phyloP scores from a whole-genome alignment of 2,797 vertebrate species.

The Poecilia picta region DNA sequence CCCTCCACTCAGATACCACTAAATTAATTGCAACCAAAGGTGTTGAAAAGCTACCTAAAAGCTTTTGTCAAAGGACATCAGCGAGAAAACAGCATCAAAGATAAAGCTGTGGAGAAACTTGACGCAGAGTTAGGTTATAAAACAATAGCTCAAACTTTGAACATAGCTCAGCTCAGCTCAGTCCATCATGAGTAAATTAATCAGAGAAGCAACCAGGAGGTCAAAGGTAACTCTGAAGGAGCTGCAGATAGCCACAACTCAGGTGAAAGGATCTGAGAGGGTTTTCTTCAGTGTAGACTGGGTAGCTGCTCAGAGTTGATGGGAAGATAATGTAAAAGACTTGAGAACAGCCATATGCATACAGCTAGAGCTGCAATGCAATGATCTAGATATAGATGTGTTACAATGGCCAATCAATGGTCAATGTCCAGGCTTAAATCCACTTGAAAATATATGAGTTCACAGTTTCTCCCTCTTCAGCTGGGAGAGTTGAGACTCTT shows the following conservation, averaged over 20 bases:
- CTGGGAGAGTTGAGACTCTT: neutral
- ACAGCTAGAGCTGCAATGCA: neutral
- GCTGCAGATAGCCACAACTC: neutral
- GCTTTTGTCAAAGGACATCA: neutral
- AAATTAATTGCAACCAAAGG: neutral
- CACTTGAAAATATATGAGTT: neutral
- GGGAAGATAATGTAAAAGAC: neutral
- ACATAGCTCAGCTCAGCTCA: neutral
- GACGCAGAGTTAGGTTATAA: neutral
- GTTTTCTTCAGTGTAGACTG: neutral
- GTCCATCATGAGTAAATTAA: neutral
- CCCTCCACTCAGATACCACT: neutral
- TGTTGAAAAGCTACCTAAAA: neutral
- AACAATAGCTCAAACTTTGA: neutral
- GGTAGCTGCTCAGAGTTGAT: neutral
- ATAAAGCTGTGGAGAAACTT: neutral
- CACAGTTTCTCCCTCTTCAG: neutral
- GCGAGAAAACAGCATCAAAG: neutral
- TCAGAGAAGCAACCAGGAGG: neutral
- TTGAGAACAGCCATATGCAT: neutral
- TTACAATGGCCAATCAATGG: neutral
- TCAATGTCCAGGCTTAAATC: neutral
- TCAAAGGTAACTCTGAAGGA: neutral
- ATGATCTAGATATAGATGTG: neutral
- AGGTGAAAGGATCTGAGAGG: neutral